A percentile compares a stretch with the other conserved stretches of the same genome.
Conservation (phyloP, 2,113 vertebrate species). For the Psephotus haematonotus region DNA sequence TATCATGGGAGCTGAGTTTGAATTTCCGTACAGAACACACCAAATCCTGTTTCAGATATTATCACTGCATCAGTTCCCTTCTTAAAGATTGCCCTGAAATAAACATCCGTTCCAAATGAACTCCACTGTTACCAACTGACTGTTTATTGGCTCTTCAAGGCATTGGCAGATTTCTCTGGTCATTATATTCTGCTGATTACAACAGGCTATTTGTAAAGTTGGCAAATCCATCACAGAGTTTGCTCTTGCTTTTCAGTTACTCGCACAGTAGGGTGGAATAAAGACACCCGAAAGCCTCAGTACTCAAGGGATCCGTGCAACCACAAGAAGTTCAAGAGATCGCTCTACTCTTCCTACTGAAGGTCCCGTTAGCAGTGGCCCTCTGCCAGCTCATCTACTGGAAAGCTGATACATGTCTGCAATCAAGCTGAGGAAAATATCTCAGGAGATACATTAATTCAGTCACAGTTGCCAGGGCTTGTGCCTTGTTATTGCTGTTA, state of each 20-base stretch:
- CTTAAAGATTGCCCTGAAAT: not conserved
- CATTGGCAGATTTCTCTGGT: not conserved
- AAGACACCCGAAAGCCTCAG: not conserved
- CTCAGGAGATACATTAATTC: not conserved
- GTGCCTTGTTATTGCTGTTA: not conserved
- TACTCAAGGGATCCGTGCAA: not conserved
- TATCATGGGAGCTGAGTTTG: not conserved
- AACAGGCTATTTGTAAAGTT: not conserved
- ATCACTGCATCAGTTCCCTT: not conserved
- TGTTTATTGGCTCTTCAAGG: not conserved
- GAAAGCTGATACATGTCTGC: not conserved
- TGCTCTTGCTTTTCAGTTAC: not conserved
- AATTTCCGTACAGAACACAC: not conserved
- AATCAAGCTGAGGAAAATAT: not conserved
- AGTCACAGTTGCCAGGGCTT: not conserved
- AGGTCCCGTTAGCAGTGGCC: not conserved
- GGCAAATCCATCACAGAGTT: not conserved
- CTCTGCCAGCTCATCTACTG: not conserved
- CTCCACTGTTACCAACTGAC: not conserved
- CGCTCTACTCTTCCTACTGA: not conserved
- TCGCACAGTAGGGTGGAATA: not conserved
- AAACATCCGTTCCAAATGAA: not conserved
- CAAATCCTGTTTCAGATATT: not conserved
- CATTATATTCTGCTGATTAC: not conserved
- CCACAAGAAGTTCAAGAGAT: not conserved